phyloP scores from a whole-genome alignment of 2,797 vertebrate genomes.

The Hipposideros larvatus region DNA sequence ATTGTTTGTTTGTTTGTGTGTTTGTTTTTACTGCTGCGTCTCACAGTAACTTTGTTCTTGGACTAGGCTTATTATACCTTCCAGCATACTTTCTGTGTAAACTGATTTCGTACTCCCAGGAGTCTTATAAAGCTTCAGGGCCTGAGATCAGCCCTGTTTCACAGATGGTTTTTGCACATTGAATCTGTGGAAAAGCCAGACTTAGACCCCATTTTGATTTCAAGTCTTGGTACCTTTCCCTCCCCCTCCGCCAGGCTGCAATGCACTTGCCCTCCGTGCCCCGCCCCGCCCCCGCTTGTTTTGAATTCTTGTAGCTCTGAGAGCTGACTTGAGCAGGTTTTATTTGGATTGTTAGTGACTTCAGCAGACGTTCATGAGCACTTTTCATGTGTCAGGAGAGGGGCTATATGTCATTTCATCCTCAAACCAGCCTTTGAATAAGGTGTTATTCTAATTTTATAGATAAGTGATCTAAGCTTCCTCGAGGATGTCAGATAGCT shows the following conservation, averaged over 20 bases:
- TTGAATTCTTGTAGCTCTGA: neutral
- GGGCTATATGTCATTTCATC: neutral
- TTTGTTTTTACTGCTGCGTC: neutral
- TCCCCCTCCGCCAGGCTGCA: accelerated
- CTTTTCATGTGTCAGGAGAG: neutral
- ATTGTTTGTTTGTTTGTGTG: neutral
- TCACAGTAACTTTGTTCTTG: neutral
- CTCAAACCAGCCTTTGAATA: neutral
- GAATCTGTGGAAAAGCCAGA: neutral
- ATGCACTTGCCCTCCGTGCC: neutral
- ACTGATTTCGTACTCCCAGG: neutral
- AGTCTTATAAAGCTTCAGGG: neutral
- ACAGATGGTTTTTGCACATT: neutral
- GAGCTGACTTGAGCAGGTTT: neutral
- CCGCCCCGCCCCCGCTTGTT: neutral
- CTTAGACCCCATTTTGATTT: neutral
- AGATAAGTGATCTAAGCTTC: neutral
- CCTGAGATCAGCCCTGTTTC: neutral
- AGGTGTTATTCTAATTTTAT: neutral
- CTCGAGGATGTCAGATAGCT: neutral
- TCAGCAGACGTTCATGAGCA: neutral
- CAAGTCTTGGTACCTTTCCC: neutral
- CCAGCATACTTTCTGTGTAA: accelerated
- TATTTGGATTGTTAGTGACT: neutral
- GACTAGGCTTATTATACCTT: neutral